Evolutionary conservation across 1,140 invertebrate genomes (phyloP).

Genomic region (Notospermus geniculatus): DNA sequence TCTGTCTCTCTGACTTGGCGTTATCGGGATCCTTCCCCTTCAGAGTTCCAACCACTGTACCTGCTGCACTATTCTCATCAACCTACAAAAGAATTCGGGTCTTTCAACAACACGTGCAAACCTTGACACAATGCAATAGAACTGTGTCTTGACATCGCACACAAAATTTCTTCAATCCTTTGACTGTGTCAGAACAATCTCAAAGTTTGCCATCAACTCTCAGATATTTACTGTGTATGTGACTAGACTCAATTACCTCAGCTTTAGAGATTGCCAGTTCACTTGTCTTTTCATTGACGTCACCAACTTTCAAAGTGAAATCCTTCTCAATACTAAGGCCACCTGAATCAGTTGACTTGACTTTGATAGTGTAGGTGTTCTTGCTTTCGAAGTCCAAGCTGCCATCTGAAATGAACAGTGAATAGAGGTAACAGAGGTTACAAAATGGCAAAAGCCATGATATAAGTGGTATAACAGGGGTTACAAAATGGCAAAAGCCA

Average conservation of each 20-base stretch:
- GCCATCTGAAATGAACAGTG: neutral
- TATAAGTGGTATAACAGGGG: no score
- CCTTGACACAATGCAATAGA: no score
- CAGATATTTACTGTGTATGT: no score
- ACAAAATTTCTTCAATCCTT: neutral
- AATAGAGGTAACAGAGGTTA: no score
- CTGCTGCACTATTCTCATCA: constrained; percentile 19
- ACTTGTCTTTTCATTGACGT: constrained; percentile 29
- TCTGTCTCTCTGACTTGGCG: constrained; percentile 13
- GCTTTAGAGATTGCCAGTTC: constrained; percentile 18
- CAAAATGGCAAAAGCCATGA: no score
- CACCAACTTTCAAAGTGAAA: constrained; percentile 18
- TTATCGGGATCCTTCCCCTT: constrained; percentile 28
- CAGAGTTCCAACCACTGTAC: constrained; percentile 23
- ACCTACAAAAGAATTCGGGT: no score
- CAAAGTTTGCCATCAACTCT: no score
- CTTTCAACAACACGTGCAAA: no score
- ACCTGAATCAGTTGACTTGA: constrained; percentile 19
- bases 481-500: constrained; percentile 19
- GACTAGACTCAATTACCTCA: no score
- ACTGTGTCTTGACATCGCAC: no score
- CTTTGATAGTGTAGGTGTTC: constrained; percentile 10
- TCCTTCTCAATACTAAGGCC: constrained; percentile 17
- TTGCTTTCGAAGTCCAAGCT: constrained; percentile 27
- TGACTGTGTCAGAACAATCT: no score